Evolutionary conservation across 2,888 invertebrate species (phyloP).

Genomic region (Philaethria dido): DNA sequence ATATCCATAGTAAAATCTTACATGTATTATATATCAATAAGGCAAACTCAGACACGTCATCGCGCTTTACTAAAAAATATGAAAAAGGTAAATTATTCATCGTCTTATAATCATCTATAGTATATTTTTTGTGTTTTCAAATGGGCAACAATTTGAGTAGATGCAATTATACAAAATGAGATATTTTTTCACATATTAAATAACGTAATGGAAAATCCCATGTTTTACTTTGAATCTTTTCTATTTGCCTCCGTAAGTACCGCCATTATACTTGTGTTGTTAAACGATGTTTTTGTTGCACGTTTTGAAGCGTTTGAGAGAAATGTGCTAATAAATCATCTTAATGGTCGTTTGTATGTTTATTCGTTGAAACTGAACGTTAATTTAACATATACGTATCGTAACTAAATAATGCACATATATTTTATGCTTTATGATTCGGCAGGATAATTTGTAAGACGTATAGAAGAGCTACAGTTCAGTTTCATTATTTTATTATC

Average conservation of each 20-base stretch:
- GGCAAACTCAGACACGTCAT: too few relatives aligned
- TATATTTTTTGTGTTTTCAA: neutral
- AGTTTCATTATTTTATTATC: too few relatives aligned
- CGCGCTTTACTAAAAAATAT: too few relatives aligned
- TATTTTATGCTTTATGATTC: conserved; percentile 5
- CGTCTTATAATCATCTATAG: neutral
- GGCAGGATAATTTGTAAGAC: conserved; percentile 13
- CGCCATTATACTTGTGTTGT: conserved; percentile 42
- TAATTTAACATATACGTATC: conserved; percentile 34
- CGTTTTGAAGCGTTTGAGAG: conserved; percentile 47
- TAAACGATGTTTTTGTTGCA: conserved; percentile 47
- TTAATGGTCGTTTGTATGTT: conserved; percentile 43
- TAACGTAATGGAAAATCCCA: conserved; percentile 7
- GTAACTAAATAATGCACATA: conserved; percentile 28
- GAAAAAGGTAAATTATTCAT: too few relatives aligned
- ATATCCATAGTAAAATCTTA: too few relatives aligned
- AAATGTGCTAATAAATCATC: conserved; percentile 49
- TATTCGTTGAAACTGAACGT: conserved; percentile 43
- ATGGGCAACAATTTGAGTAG: neutral
- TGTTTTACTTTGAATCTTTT: conserved; percentile 23
- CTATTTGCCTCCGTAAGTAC: conserved; percentile 29
- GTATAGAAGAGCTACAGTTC: neutral
- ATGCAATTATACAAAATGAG: conserved; percentile 15
- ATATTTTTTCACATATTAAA: neutral
- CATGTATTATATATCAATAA: too few relatives aligned